Evolutionary conservation across 2,797 vertebrate genomes (phyloP), one percentile per base, ranked within the genome.

Genomic region (Peromyscus attwateri): DNA sequence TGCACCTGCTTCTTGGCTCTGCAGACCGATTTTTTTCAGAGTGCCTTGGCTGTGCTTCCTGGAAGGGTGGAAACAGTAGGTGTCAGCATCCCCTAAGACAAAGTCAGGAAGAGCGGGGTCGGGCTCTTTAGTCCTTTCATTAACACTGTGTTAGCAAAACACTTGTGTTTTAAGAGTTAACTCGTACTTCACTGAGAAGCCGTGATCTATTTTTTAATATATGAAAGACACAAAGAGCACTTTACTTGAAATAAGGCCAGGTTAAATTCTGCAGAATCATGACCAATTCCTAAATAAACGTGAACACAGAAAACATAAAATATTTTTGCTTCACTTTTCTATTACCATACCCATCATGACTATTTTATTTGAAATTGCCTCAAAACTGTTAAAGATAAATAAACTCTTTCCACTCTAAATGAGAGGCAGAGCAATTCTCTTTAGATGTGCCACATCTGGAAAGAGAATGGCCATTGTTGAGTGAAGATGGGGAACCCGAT

Each of bases 391-490:
- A 80, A 95, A 89, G 79, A 96, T 82, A 96, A 96, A 96, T 37
- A 83, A 96, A 90, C 94, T 23, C 14, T 92, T 96, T 46, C 31
- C 70, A 83, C 64, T 87, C 34, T 68, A 71, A 84, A 64, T 85
- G 89, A 93, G 29, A 85, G 29, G 19, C 95, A 89, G 49, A 96
- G 70, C 85, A 80, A 80, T 95, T 97, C 79, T 95, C 84, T 96
- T 95, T 73, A 89, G 73, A 95, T 37, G 77, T 12, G 82, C 75
- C 85, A 95, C 97, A 96, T 96, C 95, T 97, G 96, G 73, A 92
- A 95, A 87, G 85, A 96, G 91, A 98, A 95, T 92, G 40, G 43
- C 49, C 31, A 92, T 87, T 98, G 73, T 92, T 91, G 68, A 95
- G 82, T 71, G 82, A 75, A 95, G 57, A 97, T 87, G 29, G 31